Conservation (phyloP, 2,113 vertebrate genomes). For the Oostethus manadensis region DNA sequence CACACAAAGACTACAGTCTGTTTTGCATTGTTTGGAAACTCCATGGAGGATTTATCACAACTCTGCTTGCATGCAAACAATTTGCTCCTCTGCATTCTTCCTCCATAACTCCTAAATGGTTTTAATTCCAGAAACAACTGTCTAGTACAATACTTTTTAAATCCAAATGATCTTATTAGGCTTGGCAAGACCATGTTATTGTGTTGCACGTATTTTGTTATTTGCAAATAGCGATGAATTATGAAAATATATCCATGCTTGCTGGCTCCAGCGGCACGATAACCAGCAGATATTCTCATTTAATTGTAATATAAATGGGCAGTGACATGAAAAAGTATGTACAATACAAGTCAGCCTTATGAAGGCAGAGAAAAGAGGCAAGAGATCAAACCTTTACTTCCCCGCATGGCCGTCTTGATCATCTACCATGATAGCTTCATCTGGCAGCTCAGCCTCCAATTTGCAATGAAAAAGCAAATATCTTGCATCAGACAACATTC, state of each 20-base stretch:
- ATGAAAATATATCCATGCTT: neutral
- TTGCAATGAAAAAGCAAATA: conserved; percentile 27
- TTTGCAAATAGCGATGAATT: conserved; percentile 37
- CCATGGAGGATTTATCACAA: conserved; percentile 14
- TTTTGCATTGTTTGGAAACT: conserved; percentile 17
- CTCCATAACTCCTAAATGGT: conserved; percentile 29
- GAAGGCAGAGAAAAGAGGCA: conserved; percentile 53
- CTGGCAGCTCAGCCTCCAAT: conserved; percentile 22
- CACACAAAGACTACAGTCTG: conserved; percentile 18
- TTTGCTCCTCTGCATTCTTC: conserved; percentile 20
- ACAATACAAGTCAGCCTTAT: conserved; percentile 37
- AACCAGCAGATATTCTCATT: conserved; percentile 26
- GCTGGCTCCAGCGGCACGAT: conserved; percentile 11
- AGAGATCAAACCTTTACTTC: conserved; percentile 37
- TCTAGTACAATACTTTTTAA: conserved; percentile 51
- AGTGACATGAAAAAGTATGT: conserved; percentile 22
- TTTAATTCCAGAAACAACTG: conserved; percentile 48
- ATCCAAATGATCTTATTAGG: conserved; percentile 45
- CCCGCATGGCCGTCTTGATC: conserved; percentile 47
- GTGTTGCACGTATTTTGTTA: conserved; percentile 42
- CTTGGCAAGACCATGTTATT: conserved; percentile 32
- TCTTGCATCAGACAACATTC: conserved; percentile 10
- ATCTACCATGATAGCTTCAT: conserved; percentile 45
- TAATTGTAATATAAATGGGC: conserved; percentile 37
- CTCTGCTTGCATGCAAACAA: conserved; percentile 28